Percentiles rank a stretch among this genome's conserved stretches.
Conservation (phyloP, 1,140 invertebrate genomes). For the Reticulitermes speratus region DNA sequence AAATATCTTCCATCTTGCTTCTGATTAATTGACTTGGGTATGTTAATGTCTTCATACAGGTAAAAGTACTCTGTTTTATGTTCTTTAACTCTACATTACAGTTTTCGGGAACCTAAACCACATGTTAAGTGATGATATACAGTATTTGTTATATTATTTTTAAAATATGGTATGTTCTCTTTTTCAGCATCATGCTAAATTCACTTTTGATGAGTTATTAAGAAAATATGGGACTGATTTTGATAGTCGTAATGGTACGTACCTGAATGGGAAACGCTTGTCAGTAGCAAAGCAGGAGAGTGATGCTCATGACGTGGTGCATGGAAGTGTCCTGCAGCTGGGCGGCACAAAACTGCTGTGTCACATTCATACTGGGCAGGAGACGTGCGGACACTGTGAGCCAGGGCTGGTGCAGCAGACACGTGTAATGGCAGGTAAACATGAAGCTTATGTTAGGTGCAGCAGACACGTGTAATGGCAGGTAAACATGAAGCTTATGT, state of each 20-base stretch:
- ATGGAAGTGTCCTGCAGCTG: conserved; percentile 72
- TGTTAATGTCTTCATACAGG: no score
- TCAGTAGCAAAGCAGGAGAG: conserved; percentile 71
- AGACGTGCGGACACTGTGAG: conserved; percentile 88
- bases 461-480: no score
- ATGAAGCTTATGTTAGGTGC: not conserved
- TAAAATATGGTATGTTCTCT: conserved; percentile 34
- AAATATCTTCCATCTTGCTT: no score
- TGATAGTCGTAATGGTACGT: conserved; percentile 85
- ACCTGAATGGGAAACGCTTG: conserved; percentile 74
- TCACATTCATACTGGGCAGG: conserved; percentile 80
- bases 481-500: no score
- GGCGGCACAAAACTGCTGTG: conserved; percentile 75
- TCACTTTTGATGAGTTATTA: conserved; percentile 61
- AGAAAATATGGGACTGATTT: conserved; percentile 73
- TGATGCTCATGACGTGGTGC: conserved; percentile 58
- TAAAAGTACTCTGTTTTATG: no score
- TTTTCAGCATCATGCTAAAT: conserved; percentile 72
- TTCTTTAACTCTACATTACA: no score
- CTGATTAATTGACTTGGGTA: no score
- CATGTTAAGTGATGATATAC: no score
- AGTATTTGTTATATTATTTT: not conserved
- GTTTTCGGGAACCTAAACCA: no score
- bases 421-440: not conserved
- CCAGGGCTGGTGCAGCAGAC: conserved; percentile 67